A percentile compares a stretch with the other conserved stretches of the same genome.
Evolutionary conservation across 2,888 invertebrate genomes (phyloP).

Genomic region (Drosophila fungiperda): DNA sequence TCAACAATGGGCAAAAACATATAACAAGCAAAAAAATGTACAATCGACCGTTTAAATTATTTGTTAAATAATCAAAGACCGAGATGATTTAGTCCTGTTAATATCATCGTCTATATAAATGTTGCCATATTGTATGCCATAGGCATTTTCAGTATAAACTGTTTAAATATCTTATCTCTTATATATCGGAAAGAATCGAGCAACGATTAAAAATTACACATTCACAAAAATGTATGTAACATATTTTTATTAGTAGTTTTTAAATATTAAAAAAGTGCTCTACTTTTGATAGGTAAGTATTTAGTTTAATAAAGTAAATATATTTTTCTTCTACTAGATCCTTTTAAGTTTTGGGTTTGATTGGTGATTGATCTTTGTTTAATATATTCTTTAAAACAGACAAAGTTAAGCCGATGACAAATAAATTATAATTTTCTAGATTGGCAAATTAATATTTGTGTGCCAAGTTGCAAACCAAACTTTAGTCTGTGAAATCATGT

Average conservation of each 20-base stretch:
- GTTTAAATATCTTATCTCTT: neutral
- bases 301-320: neutral
- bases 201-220: neutral
- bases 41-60: neutral
- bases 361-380: neutral
- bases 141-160: neutral
- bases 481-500: neutral
- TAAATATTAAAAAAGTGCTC: neutral
- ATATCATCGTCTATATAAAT: neutral
- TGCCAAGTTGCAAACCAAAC: neutral
- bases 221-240: neutral
- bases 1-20: neutral
- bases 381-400: neutral
- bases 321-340: neutral
- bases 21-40: neutral
- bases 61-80: neutral
- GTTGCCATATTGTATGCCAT: neutral
- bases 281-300: neutral
- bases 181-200: neutral
- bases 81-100: neutral
- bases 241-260: neutral
- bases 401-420: neutral
- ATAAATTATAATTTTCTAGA: neutral
- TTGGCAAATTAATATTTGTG: neutral
- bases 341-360: fast-evolving